Evolutionary conservation across 2,113 vertebrate species (phyloP), one percentile per base, ranked within the genome.

Genomic region (Vimba vimba): DNA sequence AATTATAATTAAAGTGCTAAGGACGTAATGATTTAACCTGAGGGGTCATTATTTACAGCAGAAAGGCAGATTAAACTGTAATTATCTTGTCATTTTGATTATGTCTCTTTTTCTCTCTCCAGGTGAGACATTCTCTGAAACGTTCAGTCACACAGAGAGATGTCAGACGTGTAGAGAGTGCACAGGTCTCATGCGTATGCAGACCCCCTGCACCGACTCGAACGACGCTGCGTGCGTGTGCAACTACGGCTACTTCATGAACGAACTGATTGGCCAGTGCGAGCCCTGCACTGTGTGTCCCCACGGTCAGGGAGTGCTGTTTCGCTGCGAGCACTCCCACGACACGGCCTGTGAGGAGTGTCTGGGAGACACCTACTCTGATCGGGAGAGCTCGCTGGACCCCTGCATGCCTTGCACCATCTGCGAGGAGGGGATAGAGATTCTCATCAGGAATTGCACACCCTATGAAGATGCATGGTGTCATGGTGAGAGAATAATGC

Each of bases 371-470:
- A 98, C 97, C 39, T 99, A 92, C 94, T 99, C 98, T 0, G 97
- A 96, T 0, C 95, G 96, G 74, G 97, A 97, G 66, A 99, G 97
- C 93, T 95, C 95, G 2, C 94, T 98, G 82, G 98, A 99, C 71
- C 98, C 98, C 83, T 99, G 98, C 89, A 93, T 99, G 91, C 98
- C 98, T 83, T 99, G 98, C 94, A 96, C 96, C 7, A 93, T 97
- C 87, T 99, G 98, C 0, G 97, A 99, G 25, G 97, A 98, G 21
- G 94, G 95, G 0, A 95, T 93, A n/a, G 94, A 96, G 91, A 86
- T 82, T 23, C 82, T 95, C 87, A 60, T 93, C 75, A 94, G 94
- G 11, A 19, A 1, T 39, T 99, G 98, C 92, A 95, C 96, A 0
- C 85, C 95, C 1, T 27, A 6, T 79, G 93, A 90, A 0, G 98